These are phyloP conservation scores for Cheilosia urbana DNA, from an alignment of 2,888 invertebrate genomes.

Conservation along the genomic window DNA sequence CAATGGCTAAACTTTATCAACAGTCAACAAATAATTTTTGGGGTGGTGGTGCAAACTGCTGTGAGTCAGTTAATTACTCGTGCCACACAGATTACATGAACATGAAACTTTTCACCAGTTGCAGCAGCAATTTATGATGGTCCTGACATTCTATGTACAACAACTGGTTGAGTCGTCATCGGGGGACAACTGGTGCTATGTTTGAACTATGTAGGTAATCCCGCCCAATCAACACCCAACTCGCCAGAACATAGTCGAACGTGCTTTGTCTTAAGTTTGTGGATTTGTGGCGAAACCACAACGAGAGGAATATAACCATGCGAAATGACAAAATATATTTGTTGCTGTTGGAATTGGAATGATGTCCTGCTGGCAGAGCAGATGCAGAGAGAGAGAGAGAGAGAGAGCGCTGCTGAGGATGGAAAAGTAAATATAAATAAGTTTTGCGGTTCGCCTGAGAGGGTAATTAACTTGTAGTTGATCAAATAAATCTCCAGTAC, in stretches of 20 bases:
- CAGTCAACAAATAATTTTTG: slow-evolving; percentile 1
- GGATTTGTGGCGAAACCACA: slow-evolving; percentile 45
- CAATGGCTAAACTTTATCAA: slow-evolving; percentile 23
- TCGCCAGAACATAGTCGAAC: slow-evolving; percentile 32
- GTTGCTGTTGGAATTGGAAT: slow-evolving; percentile 48
- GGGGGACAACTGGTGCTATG: slow-evolving; percentile 37
- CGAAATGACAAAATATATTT: slow-evolving; percentile 28
- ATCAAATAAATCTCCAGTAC: slow-evolving; percentile 54
- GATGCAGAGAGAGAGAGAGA: background rate
- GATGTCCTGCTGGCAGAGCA: slow-evolving; percentile 19
- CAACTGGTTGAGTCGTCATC: slow-evolving; percentile 34
- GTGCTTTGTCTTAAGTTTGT: slow-evolving; percentile 57
- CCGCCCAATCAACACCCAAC: slow-evolving; percentile 3
- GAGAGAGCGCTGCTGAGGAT: background rate
- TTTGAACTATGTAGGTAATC: slow-evolving; percentile 11
- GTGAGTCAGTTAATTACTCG: slow-evolving; percentile 52
- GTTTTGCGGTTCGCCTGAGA: slow-evolving; percentile 67
- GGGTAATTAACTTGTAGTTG: slow-evolving; percentile 72
- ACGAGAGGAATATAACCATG: slow-evolving; percentile 16
- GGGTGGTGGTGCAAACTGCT: background rate
- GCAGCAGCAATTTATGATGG: slow-evolving; percentile 57
- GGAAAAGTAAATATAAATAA: slow-evolving; percentile 68
- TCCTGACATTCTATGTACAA: slow-evolving; percentile 24
- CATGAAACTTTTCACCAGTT: slow-evolving; percentile 61
- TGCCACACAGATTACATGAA: slow-evolving; percentile 50